Percentiles rank a stretch among this genome's conserved stretches.
Conservation (phyloP, 2,113 vertebrate genomes). For the Falco punctatus region DNA sequence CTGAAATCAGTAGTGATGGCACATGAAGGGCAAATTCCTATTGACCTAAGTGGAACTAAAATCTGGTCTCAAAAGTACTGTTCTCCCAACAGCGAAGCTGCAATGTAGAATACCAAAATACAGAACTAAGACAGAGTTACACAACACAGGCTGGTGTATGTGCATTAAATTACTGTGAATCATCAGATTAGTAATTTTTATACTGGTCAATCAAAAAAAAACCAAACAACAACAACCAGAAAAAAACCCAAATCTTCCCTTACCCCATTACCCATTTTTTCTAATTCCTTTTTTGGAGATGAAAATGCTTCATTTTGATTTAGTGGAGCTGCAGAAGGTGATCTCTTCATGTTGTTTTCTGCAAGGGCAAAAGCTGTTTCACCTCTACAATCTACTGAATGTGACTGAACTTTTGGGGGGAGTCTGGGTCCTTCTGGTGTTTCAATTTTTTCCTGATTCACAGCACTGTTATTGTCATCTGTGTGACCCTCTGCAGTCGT, state of each 20-base stretch:
- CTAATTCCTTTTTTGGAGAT: conserved; percentile 18
- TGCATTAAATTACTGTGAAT: not conserved
- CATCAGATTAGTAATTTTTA: not conserved
- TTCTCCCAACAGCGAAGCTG: not conserved
- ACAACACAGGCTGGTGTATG: not conserved
- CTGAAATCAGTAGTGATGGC: not conserved
- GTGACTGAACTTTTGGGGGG: conserved; percentile 37
- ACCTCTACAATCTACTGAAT: conserved; percentile 28
- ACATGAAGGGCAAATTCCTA: not conserved
- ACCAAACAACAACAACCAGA: no score
- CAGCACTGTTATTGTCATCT: conserved; percentile 14
- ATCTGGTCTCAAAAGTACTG: not conserved
- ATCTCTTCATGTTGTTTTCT: conserved; percentile 39
- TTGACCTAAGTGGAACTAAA: not conserved
- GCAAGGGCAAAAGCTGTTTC: conserved; percentile 32
- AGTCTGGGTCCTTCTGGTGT: conserved; percentile 63
- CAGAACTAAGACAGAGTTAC: not conserved
- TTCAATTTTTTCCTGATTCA: conserved; percentile 46
- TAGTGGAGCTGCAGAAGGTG: not conserved
- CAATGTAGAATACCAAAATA: not conserved
- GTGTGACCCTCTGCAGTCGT: not conserved
- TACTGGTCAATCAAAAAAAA: not conserved
- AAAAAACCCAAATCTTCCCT: not conserved
- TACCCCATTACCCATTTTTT: conserved; percentile 69
- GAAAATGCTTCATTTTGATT: conserved; percentile 3